Evolutionary conservation across 1,140 invertebrate genomes (phyloP), one percentile per base, ranked within the genome.

Genomic region (Dendroctonus ponderosae): DNA sequence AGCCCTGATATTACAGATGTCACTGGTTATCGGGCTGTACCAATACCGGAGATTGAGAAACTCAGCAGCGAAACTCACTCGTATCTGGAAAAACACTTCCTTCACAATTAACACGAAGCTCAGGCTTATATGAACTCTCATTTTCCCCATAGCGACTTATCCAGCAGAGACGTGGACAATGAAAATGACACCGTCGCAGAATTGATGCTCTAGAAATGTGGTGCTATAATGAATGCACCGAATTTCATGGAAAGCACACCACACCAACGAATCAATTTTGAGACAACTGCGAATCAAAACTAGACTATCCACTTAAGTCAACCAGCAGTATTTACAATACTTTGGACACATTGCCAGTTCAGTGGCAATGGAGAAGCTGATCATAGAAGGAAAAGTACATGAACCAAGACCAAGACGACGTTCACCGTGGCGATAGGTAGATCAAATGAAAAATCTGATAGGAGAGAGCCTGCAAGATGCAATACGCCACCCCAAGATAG

Each of bases 181-280:
- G 50, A 51, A 51, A 0, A 51, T 51, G 50, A 14, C 50, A 1
- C 50, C 50, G 50, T 51, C 50, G 50, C 50, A 51, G 15, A 51
- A 51, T 51, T 51, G 50, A 51, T 14, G 50, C 50, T 51, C 50
- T 51, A 51, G 50, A 51, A 51, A 51, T n/a, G 50, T 51, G 50
- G 50, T 51, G 50, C n/a, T n/a, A n/a, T n/a, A n/a, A n/a, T n/a
- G n/a, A n/a, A n/a, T n/a, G n/a, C n/a, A n/a, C n/a, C n/a, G n/a
- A n/a, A n/a, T n/a, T n/a, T n/a, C n/a, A n/a, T n/a, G n/a, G n/a
- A n/a, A n/a, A n/a, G n/a, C 50, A 15, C 50, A 51, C 15, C 50
- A 14, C 9, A 51, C 9, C 50, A 51, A 51, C 15, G 50, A 51
- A 51, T 51, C 50, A 51, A 51, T 51, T 51, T 14, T 51, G 50